Evolutionary conservation across 2,888 invertebrate genomes (phyloP).

Genomic region (Malachius bipustulatus): DNA sequence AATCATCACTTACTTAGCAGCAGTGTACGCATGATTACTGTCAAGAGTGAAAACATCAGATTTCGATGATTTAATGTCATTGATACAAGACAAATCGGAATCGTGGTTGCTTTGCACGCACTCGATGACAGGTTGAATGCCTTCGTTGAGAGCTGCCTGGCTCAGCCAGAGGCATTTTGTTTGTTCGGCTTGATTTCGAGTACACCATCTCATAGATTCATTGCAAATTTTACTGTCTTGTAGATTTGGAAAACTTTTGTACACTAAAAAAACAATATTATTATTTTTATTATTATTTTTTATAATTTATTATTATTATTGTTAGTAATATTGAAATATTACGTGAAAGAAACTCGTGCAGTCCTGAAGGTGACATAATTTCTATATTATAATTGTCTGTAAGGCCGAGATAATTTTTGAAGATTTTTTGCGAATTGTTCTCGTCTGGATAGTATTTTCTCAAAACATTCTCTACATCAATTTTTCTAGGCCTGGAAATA

Average conservation of each 20-base stretch:
- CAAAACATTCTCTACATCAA: too few species aligned
- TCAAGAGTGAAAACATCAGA: constrained; percentile 50
- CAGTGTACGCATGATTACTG: constrained; percentile 51
- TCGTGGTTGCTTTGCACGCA: constrained; percentile 39
- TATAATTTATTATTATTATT: too few species aligned
- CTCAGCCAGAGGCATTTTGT: constrained; percentile 50
- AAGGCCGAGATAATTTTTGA: too few species aligned
- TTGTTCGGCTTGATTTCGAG: constrained; percentile 40
- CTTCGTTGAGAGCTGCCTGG: constrained; percentile 42
- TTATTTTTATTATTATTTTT: too few species aligned
- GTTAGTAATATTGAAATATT: too few species aligned
- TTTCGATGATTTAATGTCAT: constrained; percentile 38
- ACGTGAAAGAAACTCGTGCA: too few species aligned
- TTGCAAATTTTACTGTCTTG: constrained; percentile 22
- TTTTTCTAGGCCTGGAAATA: too few species aligned
- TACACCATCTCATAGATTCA: constrained; percentile 47
- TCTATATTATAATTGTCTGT: too few species aligned
- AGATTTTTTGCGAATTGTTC: too few species aligned
- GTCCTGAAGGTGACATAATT: too few species aligned
- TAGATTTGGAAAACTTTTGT: constrained; percentile 19
- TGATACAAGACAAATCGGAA: constrained; percentile 41
- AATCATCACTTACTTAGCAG: constrained; percentile 43
- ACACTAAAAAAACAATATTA: too few species aligned
- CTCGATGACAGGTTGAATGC: constrained; percentile 46
- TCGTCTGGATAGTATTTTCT: too few species aligned